Conservation (phyloP, 2,888 invertebrate genomes). For the Orthosia gothica region DNA sequence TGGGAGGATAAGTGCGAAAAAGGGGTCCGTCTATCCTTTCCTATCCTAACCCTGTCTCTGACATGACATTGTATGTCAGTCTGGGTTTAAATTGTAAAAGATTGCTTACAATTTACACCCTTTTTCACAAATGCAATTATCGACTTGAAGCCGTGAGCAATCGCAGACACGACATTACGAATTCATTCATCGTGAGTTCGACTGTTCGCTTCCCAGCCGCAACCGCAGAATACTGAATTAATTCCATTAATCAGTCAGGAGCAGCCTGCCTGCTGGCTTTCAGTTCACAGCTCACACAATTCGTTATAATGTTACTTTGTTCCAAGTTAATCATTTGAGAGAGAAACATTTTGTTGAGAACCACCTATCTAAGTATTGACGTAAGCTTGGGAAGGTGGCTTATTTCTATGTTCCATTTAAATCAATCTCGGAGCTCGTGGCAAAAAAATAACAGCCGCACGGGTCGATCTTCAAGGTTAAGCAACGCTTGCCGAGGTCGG, state of each 20-base stretch:
- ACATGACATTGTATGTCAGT: background rate
- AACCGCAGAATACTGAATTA: constrained; percentile 81
- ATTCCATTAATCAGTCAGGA: constrained; percentile 75
- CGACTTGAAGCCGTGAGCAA: constrained; percentile 54
- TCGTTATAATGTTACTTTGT: constrained; percentile 38
- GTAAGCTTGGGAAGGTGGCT: background rate
- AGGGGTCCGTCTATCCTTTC: too few species aligned
- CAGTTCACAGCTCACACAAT: constrained; percentile 55
- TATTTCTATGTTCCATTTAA: background rate
- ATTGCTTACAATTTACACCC: background rate
- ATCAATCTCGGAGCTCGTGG: too few species aligned
- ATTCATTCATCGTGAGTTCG: constrained; percentile 72
- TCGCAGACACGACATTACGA: constrained; percentile 69
- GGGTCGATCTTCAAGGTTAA: too few species aligned
- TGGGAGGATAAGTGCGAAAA: too few species aligned
- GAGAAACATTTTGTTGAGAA: too few species aligned
- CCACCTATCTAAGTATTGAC: background rate
- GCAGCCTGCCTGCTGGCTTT: constrained; percentile 62
- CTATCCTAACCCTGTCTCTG: too few species aligned
- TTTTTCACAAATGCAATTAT: constrained; percentile 42
- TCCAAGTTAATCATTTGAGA: too few species aligned
- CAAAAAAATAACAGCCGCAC: too few species aligned
- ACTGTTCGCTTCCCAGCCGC: constrained; percentile 82
- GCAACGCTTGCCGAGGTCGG: too few species aligned
- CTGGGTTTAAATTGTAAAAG: background rate